Evolutionary conservation across 2,888 invertebrate species (phyloP).

Genomic region (Hydraecia micacea): DNA sequence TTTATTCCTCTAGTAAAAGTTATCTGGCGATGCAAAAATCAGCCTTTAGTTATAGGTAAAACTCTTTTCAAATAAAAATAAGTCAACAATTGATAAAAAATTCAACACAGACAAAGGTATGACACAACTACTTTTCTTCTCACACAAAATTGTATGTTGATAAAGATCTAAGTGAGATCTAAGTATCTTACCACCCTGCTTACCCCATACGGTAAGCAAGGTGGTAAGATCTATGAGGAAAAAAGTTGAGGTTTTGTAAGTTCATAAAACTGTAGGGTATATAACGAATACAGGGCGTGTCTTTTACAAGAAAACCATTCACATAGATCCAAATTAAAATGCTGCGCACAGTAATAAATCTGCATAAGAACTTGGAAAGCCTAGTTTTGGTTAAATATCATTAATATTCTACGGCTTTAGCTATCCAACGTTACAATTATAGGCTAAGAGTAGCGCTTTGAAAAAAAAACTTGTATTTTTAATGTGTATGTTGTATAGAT

Average conservation of each 20-base stretch:
- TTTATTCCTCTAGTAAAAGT: too few relatives aligned
- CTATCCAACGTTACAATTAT: constrained; percentile 8
- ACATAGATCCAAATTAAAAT: constrained; percentile 13
- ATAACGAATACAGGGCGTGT: constrained; percentile 13
- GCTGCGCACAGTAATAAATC: constrained; percentile 42
- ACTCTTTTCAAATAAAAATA: too few relatives aligned
- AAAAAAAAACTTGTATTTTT: constrained; percentile 16
- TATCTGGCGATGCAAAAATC: too few relatives aligned
- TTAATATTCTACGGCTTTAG: constrained; percentile 41
- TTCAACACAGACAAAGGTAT: too few relatives aligned
- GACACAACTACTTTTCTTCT: background rate
- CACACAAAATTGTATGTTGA: background rate
- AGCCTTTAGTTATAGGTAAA: too few relatives aligned
- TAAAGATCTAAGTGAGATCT: too few relatives aligned
- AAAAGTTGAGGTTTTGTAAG: too few relatives aligned
- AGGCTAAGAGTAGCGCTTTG: background rate
- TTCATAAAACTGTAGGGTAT: too few relatives aligned
- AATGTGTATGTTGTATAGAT: background rate
- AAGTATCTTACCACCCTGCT: too few relatives aligned
- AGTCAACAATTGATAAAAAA: too few relatives aligned
- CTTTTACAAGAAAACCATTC: constrained; percentile 8
- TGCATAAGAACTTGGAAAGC: constrained; percentile 20
- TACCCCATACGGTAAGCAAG: too few relatives aligned
- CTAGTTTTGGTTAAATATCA: constrained; percentile 18
- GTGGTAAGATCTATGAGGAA: too few relatives aligned